Evolutionary conservation across 2,113 vertebrate genomes (phyloP).

Genomic region (Leptobrachium leishanense): DNA sequence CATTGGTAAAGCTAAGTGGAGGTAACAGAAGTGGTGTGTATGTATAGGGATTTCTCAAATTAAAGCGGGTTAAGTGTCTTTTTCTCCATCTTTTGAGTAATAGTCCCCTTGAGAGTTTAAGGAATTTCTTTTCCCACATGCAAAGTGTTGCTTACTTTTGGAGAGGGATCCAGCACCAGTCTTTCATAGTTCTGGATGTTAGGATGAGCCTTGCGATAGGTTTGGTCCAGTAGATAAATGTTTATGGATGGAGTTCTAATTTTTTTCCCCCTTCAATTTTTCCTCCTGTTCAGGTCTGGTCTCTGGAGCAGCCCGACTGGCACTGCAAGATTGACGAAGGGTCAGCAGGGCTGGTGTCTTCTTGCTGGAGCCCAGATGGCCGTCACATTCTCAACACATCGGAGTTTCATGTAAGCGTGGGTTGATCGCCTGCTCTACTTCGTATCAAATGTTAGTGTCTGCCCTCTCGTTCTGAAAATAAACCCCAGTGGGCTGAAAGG

Average conservation of each 20-base stretch:
- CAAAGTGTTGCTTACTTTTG: conserved; percentile 67
- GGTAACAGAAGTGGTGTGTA: too few species aligned
- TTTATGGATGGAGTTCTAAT: too few species aligned
- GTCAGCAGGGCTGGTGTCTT: conserved; percentile 89
- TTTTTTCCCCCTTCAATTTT: neutral
- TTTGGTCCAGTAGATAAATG: neutral
- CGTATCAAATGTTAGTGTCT: conserved; percentile 75
- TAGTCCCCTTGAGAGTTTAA: too few species aligned
- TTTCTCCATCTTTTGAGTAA: too few species aligned
- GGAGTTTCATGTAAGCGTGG: conserved; percentile 92
- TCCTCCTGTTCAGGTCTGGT: conserved; percentile 82
- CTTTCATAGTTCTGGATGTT: conserved; percentile 62
- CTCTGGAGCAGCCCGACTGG: conserved; percentile 92
- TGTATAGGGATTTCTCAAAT: too few species aligned
- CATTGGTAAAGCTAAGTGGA: too few species aligned
- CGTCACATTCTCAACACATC: conserved; percentile 98
- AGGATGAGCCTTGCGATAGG: neutral
- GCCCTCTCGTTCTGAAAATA: conserved; percentile 71
- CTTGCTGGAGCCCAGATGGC: conserved; percentile 95
- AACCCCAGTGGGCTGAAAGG: conserved; percentile 56
- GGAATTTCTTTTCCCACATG: neutral
- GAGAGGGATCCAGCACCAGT: conserved; percentile 74
- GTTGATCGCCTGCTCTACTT: conserved; percentile 49
- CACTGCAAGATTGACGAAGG: conserved; percentile 97
- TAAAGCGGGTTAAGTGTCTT: too few species aligned